These are phyloP conservation scores for Apaloderma vittatum DNA, from an alignment of 2,113 vertebrate species.

Conservation along the genomic window DNA sequence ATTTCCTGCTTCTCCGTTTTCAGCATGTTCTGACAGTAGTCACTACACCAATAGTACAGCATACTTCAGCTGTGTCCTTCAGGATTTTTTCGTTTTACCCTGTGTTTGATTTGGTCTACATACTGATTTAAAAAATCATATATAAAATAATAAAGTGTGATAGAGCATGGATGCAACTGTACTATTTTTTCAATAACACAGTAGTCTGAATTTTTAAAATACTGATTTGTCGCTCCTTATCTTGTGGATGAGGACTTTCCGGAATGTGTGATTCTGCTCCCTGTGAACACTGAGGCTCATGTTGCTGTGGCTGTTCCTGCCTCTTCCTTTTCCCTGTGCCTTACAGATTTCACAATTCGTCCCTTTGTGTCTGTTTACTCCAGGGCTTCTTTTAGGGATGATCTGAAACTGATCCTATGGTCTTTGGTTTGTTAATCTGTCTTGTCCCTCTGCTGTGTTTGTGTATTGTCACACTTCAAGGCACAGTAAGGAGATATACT, in stretches of 20 bases:
- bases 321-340: not conserved
- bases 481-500: not conserved
- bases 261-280: not conserved
- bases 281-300: not conserved
- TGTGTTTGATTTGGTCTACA: not conserved
- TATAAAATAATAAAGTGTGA: not conserved
- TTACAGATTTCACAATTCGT: not conserved
- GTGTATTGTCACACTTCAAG: not conserved
- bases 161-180: not conserved
- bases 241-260: not conserved
- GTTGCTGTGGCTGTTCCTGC: not conserved
- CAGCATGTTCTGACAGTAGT: not conserved
- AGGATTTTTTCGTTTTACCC: not conserved
- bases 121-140: not conserved
- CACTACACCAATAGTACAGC: not conserved
- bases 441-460: not conserved
- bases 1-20: not conserved
- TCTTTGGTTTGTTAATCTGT: constrained; percentile 6
- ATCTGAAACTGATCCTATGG: constrained; percentile 23
- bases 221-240: not conserved
- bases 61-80: not conserved
- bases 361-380: not conserved
- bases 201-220: not conserved
- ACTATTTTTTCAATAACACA: not conserved
- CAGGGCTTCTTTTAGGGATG: not conserved